Conservation (phyloP, 2,113 vertebrate species). For the Protobothrops flavoviridis region DNA sequence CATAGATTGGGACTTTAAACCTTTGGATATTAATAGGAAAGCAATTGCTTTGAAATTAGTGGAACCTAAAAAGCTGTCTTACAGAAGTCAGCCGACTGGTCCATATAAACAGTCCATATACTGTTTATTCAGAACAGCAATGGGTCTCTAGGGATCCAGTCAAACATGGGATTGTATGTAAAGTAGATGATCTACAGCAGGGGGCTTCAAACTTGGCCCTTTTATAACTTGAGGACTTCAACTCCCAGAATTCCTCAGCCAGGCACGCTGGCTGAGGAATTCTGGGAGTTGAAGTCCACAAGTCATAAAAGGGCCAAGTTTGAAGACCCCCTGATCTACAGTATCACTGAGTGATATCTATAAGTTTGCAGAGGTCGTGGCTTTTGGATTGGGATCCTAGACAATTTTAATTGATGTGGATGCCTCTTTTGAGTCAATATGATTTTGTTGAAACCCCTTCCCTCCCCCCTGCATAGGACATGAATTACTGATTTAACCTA, state of each 20-base stretch:
- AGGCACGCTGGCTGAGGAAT: no score
- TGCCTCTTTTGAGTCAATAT: neutral
- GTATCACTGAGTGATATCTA: neutral
- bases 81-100: neutral
- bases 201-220: no score
- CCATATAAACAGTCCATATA: neutral
- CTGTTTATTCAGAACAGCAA: neutral
- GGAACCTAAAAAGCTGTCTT: neutral
- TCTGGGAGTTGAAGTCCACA: no score
- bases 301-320: no score
- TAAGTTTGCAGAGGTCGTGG: neutral
- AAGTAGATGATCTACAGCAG: neutral
- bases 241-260: no score
- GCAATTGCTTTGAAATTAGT: neutral
- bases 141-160: neutral
- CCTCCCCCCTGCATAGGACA: neutral
- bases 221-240: no score
- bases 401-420: neutral
- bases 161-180: neutral
- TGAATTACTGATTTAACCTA: neutral
- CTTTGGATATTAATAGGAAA: neutral
- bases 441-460: neutral
- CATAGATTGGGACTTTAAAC: neutral
- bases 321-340: no score
- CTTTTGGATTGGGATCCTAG: neutral